Evolutionary conservation across 2,113 vertebrate genomes (phyloP).

Genomic region (Corydoras sp.): DNA sequence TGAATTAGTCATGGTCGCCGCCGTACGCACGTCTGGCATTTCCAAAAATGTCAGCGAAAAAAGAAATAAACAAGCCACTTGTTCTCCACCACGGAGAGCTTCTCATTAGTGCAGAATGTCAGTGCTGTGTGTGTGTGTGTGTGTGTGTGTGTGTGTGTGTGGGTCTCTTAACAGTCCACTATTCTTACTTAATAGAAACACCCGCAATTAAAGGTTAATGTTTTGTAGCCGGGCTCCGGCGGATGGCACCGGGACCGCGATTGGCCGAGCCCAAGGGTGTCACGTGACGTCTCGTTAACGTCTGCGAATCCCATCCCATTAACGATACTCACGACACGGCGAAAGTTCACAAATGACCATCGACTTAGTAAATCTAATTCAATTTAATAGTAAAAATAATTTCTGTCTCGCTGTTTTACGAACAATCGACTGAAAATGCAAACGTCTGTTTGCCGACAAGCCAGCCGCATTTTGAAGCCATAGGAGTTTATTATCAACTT

Average conservation of each 20-base stretch:
- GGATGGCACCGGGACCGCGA: constrained; percentile 17
- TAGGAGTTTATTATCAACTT: too few relatives aligned
- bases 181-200: constrained; percentile 49
- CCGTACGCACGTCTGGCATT: constrained; percentile 62
- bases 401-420: too few relatives aligned
- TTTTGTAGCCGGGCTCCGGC: constrained; percentile 52
- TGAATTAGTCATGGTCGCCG: constrained; percentile 44
- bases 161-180: constrained; percentile 6
- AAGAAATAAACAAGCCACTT: constrained; percentile 54
- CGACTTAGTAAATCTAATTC: too few relatives aligned
- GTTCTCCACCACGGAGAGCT: constrained; percentile 41
- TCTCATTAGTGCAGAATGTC: constrained; percentile 62
- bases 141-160: constrained; percentile 11
- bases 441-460: too few relatives aligned
- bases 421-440: too few relatives aligned
- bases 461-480: too few relatives aligned
- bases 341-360: too few relatives aligned
- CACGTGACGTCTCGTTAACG: too few relatives aligned
- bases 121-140: constrained; percentile 21
- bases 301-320: too few relatives aligned
- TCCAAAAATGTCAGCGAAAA: constrained; percentile 65
- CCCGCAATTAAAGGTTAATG: constrained; percentile 58
- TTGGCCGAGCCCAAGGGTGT: too few relatives aligned
- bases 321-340: too few relatives aligned
- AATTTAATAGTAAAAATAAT: too few relatives aligned